These are phyloP conservation scores for Tenodera sinensis DNA, from an alignment of 2,888 invertebrate species.

Conservation along the genomic window DNA sequence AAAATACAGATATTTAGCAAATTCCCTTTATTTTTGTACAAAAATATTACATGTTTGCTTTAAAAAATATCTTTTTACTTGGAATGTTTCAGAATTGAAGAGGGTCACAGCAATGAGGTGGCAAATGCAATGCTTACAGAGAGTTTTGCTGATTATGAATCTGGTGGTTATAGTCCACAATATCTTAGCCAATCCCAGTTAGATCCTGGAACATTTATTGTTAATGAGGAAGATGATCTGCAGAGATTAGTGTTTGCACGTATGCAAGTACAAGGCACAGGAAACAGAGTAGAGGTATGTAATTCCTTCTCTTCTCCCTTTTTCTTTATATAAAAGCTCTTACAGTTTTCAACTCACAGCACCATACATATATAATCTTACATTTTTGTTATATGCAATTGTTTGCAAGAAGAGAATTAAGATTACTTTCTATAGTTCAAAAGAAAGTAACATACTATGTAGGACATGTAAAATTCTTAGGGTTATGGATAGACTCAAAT, in stretches of 20 bases:
- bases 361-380: not conserved
- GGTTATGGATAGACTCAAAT: too few species aligned
- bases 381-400: too few species aligned
- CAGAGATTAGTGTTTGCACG: conserved; percentile 71
- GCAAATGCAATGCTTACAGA: conserved; percentile 53
- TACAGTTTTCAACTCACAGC: not conserved
- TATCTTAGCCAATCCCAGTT: conserved; percentile 61
- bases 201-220: conserved; percentile 72
- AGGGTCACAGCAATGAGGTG: conserved; percentile 39
- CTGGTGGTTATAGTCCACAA: conserved; percentile 82
- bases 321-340: not conserved
- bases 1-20: too few species aligned
- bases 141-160: conserved; percentile 65
- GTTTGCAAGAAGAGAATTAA: too few species aligned
- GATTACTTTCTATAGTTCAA: too few species aligned
- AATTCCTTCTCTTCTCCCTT: not conserved
- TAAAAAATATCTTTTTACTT: not conserved
- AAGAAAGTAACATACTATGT: too few species aligned
- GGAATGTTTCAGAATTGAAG: not conserved
- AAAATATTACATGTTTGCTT: too few species aligned
- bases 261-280: conserved; percentile 59
- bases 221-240: conserved; percentile 71
- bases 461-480: too few species aligned
- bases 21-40: too few species aligned
- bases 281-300: conserved; percentile 50